Conservation (phyloP, 2,113 vertebrate genomes). For the Phrynosoma blainvillii region DNA sequence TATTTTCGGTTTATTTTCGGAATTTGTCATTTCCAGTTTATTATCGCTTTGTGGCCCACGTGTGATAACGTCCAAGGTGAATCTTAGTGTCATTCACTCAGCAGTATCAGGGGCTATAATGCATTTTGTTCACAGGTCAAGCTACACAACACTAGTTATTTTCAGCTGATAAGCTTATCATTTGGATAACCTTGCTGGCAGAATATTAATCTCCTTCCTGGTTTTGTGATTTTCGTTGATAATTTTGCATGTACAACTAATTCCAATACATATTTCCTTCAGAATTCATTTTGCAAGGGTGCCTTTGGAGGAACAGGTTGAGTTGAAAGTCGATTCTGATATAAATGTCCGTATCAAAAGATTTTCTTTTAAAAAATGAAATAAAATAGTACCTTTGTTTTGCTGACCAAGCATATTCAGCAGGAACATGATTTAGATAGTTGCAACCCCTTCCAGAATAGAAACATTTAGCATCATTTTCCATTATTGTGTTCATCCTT, state of each 20-base stretch:
- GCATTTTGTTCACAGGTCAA: background rate
- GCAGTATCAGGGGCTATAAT: background rate
- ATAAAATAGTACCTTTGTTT: slow-evolving; percentile 31
- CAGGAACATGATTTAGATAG: background rate
- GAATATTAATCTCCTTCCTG: background rate
- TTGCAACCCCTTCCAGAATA: background rate
- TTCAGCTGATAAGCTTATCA: background rate
- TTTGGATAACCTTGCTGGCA: background rate
- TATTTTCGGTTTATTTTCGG: no score
- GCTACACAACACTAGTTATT: background rate
- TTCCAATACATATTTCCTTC: background rate
- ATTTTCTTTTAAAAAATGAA: background rate
- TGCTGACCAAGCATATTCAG: background rate
- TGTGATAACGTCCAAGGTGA: no score
- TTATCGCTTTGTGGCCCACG: no score
- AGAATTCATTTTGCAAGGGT: background rate
- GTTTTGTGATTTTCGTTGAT: background rate
- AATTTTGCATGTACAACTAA: background rate
- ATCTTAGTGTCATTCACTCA: background rate
- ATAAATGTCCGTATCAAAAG: background rate
- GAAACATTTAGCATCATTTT: slow-evolving; percentile 38
- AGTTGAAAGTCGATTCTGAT: background rate
- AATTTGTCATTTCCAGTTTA: no score
- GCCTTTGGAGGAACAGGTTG: background rate
- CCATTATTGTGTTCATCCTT: slow-evolving; percentile 34